These are phyloP conservation scores for Leptinotarsa rubiginosa DNA, from an alignment of 2,888 invertebrate species.

Conservation along the genomic window DNA sequence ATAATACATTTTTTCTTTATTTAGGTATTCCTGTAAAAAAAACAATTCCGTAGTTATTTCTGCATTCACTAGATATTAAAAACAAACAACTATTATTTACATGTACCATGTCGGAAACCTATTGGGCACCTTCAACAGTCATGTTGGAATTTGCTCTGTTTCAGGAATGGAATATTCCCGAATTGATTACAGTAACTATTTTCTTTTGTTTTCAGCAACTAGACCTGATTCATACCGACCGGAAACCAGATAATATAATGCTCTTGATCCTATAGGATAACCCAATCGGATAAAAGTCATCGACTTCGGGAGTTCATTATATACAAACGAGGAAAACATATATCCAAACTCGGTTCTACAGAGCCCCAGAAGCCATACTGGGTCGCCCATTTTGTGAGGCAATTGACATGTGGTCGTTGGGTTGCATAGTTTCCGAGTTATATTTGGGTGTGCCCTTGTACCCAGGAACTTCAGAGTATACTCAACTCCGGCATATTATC, in stretches of 20 bases:
- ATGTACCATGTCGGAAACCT: too few relatives aligned
- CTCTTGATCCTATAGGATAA: constrained; percentile 96
- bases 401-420: constrained; percentile 99
- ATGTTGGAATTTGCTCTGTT: too few relatives aligned
- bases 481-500: constrained; percentile 90
- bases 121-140: too few relatives aligned
- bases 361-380: constrained; percentile 96
- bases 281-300: constrained; percentile 99
- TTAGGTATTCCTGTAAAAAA: too few relatives aligned
- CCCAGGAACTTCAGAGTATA: constrained; percentile 99
- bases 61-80: too few relatives aligned
- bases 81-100: too few relatives aligned
- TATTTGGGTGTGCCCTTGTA: constrained; percentile 99
- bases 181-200: neutral
- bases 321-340: constrained; percentile 98
- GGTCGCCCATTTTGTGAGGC: constrained; percentile 99
- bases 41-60: too few relatives aligned
- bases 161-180: too few relatives aligned
- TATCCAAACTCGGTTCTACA: constrained; percentile 97
- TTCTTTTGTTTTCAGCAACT: constrained; percentile 80
- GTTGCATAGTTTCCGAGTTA: constrained; percentile 98
- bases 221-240: constrained; percentile 98
- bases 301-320: constrained; percentile 99
- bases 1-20: too few relatives aligned
- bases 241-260: constrained; percentile 99